Evolutionary conservation across 2,888 invertebrate species (phyloP).

Genomic region (Boloria euphrosyne): DNA sequence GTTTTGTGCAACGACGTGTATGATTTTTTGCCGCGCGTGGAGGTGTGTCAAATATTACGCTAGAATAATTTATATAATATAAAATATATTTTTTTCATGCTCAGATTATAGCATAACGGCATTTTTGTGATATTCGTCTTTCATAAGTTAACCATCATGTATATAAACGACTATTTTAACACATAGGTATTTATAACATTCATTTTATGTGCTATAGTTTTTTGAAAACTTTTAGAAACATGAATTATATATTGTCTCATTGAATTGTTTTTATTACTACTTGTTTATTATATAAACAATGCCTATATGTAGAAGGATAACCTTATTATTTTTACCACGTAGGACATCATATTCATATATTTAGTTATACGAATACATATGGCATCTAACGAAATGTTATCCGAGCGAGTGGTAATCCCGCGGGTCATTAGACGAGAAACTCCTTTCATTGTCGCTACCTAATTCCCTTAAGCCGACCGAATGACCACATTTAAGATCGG

Average conservation of each 20-base stretch:
- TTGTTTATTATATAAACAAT: no score
- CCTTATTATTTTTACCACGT: not conserved
- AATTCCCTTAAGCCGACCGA: slow-evolving; percentile 15
- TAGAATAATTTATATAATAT: slow-evolving; percentile 16
- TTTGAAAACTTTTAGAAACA: no score
- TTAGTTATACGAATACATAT: not conserved
- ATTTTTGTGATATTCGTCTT: slow-evolving; percentile 5
- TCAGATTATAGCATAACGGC: slow-evolving; percentile 2
- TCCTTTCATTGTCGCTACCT: slow-evolving; percentile 9
- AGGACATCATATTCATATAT: not conserved
- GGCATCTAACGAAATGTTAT: slow-evolving; percentile 16
- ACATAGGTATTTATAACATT: no score
- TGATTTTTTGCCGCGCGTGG: slow-evolving; percentile 23
- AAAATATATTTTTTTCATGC: slow-evolving; percentile 8
- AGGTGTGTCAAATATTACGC: slow-evolving; percentile 23
- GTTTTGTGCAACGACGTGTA: slow-evolving; percentile 12
- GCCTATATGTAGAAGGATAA: not conserved
- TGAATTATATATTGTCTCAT: no score
- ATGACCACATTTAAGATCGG: slow-evolving; percentile 20
- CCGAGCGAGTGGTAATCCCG: slow-evolving; percentile 13
- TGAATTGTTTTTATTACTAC: no score
- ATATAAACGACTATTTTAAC: no score
- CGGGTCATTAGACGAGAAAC: slow-evolving; percentile 20
- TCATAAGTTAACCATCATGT: not conserved
- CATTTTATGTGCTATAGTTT: no score